phyloP scores from a whole-genome alignment of 2,797 vertebrate species.

The Semaprochilodus insignis region DNA sequence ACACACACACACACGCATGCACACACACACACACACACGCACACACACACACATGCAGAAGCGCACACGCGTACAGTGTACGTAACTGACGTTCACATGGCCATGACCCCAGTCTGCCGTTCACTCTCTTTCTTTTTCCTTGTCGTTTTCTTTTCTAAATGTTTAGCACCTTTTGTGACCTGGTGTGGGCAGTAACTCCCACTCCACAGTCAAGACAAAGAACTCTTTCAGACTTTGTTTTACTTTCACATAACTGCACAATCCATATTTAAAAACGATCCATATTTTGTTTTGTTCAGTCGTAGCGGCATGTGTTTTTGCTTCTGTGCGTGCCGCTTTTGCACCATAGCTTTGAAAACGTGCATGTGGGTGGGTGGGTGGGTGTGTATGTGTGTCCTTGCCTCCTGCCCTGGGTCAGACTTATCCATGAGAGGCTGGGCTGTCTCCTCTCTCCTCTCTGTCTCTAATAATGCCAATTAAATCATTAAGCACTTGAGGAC shows the following conservation, averaged over 20 bases:
- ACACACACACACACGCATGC: conserved; percentile 50
- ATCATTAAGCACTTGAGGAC: conserved; percentile 75
- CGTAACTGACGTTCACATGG: conserved; percentile 40
- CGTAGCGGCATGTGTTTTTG: background rate
- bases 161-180: conserved; percentile 51
- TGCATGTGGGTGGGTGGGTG: conserved; percentile 11
- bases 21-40: conserved; percentile 54
- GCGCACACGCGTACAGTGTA: conserved; percentile 41
- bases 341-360: background rate
- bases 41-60: conserved; percentile 26
- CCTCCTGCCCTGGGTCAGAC: conserved; percentile 55
- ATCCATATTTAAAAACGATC: conserved; percentile 27
- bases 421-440: conserved; percentile 52
- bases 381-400: conserved; percentile 24
- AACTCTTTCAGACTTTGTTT: conserved; percentile 25
- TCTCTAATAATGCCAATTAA: conserved; percentile 78
- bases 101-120: conserved; percentile 38
- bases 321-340: background rate
- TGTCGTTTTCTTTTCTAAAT: conserved; percentile 49
- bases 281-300: conserved; percentile 4
- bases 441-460: conserved; percentile 57
- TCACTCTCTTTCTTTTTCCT: conserved; percentile 33
- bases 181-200: conserved; percentile 51
- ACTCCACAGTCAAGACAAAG: conserved; percentile 38
- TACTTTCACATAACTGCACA: conserved; percentile 19